Evolutionary conservation across 2,888 invertebrate species (phyloP).

Genomic region (Pheosia tremula): DNA sequence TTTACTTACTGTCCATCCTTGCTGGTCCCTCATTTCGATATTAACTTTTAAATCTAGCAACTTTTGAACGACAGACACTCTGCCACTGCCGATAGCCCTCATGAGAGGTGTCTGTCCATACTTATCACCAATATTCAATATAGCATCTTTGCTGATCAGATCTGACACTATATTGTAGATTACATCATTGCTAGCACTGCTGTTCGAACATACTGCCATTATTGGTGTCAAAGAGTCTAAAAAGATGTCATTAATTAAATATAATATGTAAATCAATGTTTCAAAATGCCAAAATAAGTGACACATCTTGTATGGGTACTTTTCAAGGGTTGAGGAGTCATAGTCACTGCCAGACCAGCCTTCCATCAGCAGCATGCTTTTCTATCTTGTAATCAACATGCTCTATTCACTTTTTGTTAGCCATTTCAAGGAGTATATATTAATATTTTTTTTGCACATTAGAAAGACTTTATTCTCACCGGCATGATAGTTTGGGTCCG

Average conservation of each 20-base stretch:
- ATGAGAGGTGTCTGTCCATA: constrained; percentile 86
- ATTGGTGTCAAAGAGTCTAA: constrained; percentile 86
- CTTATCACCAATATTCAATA: constrained; percentile 83
- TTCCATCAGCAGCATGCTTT: no score
- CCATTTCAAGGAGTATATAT: neutral
- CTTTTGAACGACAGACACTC: constrained; percentile 77
- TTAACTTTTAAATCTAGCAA: constrained; percentile 81
- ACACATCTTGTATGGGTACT: no score
- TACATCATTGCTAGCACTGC: constrained; percentile 69
- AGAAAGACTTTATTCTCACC: constrained; percentile 52
- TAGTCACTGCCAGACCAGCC: no score
- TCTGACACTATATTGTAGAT: constrained; percentile 74
- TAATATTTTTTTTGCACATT: neutral
- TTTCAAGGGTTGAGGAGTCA: no score
- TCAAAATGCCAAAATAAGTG: no score
- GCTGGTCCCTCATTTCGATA: constrained; percentile 84
- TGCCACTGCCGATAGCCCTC: constrained; percentile 84
- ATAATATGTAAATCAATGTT: no score
- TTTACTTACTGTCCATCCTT: constrained; percentile 86
- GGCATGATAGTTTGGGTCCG: constrained; percentile 82
- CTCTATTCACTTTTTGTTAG: no score
- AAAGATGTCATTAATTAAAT: constrained; percentile 26
- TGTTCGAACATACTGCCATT: constrained; percentile 86
- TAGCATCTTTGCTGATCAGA: constrained; percentile 80
- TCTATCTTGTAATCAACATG: no score